Base-by-base conservation (phyloP, 2,888 invertebrate genomes). In the Mactromeris polynyma region DNA sequence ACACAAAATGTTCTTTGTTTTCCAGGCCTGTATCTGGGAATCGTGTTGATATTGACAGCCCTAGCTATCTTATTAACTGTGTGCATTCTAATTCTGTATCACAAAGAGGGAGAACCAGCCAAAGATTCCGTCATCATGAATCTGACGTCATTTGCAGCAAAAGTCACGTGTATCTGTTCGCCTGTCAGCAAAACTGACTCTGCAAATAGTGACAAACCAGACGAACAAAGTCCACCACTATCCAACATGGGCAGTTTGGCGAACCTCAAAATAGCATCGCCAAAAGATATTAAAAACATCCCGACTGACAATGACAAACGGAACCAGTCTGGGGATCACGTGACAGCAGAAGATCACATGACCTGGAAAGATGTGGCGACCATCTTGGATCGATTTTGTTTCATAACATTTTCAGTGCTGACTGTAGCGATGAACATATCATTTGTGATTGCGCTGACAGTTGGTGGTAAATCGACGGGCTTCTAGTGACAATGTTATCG, bases 371-470 rank as follows among this genome's bases (percentile, higher is more conserved):
- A 42, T 2, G 42, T 86, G 2, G 86, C 86, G 14, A 31, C 38
- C 14, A 36, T 86, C 42, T 14, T 86, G 33, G 86, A 86, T 69
- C 69, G 81, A 51, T 81, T 86, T 42, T 86, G 81, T 86, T 86
- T 86, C 81, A 69, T 81, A 11, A n/a, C 38, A 11, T 86, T 86
- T 42, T 36, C 58, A 19, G 14, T 42, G 9, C 21, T 86, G 17
- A 81, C 86, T 0, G 14, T 86, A 42, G 19, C 69, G 9, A 81
- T 86, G 73, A 86, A 86, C 31, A n/a, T 86, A 46, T 46, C 73
- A 9, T 81, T 86, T 81, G 81, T 81, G 46, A 38, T 73, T 9
- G 64, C 81, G 14, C 36, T 86, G 2, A 69, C 81, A 17, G 17
- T 33, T 38, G 86, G 86, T 7, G 81, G 86, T 73, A 73, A 33